These are phyloP conservation scores for Ictidomys tridecemlineatus DNA, from an alignment of 2,113 vertebrate genomes.

Conservation along the genomic window DNA sequence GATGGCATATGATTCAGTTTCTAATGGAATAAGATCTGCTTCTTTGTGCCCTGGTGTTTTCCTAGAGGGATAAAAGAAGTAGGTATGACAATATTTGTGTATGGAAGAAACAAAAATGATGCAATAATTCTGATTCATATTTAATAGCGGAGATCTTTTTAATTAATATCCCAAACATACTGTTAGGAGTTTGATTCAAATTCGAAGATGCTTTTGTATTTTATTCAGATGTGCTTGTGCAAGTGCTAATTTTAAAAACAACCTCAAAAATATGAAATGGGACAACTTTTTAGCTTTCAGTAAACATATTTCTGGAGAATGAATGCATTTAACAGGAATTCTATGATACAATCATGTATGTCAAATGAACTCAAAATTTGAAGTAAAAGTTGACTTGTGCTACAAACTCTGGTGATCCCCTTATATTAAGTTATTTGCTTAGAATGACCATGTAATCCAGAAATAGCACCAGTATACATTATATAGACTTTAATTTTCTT, in stretches of 20 bases:
- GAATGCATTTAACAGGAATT: slow-evolving; percentile 4
- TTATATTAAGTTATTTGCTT: slow-evolving; percentile 29
- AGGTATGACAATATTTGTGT: slow-evolving; percentile 1
- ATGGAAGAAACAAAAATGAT: background rate
- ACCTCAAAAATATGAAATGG: slow-evolving; percentile 31
- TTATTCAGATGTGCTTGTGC: background rate
- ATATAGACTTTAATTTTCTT: slow-evolving; percentile 47
- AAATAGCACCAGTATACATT: slow-evolving; percentile 60
- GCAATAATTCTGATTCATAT: background rate
- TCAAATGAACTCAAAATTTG: slow-evolving; percentile 40
- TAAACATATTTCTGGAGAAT: background rate
- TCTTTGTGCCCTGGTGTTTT: background rate
- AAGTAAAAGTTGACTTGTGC: slow-evolving; percentile 60
- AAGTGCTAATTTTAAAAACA: slow-evolving; percentile 27
- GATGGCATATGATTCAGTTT: background rate
- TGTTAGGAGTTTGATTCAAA: slow-evolving; percentile 34
- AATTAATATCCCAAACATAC: background rate
- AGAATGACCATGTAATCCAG: slow-evolving; percentile 49
- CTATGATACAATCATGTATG: background rate
- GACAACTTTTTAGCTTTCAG: background rate
- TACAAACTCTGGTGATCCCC: background rate
- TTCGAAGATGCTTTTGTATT: slow-evolving; percentile 43
- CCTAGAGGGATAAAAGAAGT: background rate
- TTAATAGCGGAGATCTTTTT: slow-evolving; percentile 36
- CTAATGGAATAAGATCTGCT: background rate